Evolutionary conservation across 2,113 vertebrate species (phyloP).

Genomic region (Xyrauchen texanus): DNA sequence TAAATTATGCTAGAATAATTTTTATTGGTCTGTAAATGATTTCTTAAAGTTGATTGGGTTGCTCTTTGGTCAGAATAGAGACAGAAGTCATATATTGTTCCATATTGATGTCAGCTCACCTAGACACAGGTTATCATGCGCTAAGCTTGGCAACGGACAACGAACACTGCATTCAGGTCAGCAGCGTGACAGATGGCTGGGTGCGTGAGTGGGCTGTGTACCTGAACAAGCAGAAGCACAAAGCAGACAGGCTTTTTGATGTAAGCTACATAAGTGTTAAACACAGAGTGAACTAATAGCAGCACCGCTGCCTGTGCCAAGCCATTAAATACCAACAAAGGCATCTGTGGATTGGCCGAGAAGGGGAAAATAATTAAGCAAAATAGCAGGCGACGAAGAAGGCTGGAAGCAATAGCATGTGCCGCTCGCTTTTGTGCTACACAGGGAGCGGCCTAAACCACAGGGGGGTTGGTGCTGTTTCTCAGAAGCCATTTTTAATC

Average conservation of each 20-base stretch:
- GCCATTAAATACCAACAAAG: slow-evolving; percentile 51
- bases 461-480: slow-evolving; percentile 20
- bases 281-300: slow-evolving; percentile 48
- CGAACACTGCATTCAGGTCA: slow-evolving; percentile 12
- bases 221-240: slow-evolving; percentile 47
- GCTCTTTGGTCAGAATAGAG: no score
- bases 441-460: slow-evolving; percentile 13
- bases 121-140: not conserved
- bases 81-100: not conserved
- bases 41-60: no score
- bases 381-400: slow-evolving; percentile 43
- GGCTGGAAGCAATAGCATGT: slow-evolving; percentile 33
- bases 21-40: no score
- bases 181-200: slow-evolving; percentile 40
- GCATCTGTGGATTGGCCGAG: slow-evolving; percentile 40
- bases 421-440: slow-evolving; percentile 31
- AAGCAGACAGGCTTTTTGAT: slow-evolving; percentile 49
- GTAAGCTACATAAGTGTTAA: slow-evolving; percentile 52
- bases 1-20: no score
- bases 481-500: slow-evolving; percentile 48
- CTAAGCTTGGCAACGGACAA: slow-evolving; percentile 4
- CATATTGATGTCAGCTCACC: slow-evolving; percentile 5
- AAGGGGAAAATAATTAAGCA: slow-evolving; percentile 45
- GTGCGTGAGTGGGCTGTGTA: slow-evolving; percentile 31
- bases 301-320: slow-evolving; percentile 50